Evolutionary conservation across 2,888 invertebrate genomes (phyloP), one percentile per base, ranked within the genome.

Genomic region (Fabriciana adippe): DNA sequence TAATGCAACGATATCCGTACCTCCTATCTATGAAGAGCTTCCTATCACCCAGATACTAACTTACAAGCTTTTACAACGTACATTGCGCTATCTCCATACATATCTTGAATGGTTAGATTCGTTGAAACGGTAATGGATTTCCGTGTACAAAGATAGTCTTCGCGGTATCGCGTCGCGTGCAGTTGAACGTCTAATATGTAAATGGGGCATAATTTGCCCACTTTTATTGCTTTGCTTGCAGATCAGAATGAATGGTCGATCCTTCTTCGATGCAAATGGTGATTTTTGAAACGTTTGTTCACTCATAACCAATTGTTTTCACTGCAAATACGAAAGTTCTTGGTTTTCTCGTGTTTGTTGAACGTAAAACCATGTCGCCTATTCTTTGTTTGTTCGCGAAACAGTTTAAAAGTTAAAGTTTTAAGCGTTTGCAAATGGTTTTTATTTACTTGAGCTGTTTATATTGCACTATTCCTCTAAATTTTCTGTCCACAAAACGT

Each of bases 81-180:
- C 89, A 88, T 84, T 81, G 86, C 87, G 72, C 76, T 75, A 74
- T 76, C 68, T 53, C 68, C 62, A 66, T 69, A 70, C 81, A 85
- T 84, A 85, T 82, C 73, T 69, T 61, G 60, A 72, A 74, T 79
- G 79, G 77, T 81, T 80, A 78, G 81, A 78, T 78, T 73, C 80
- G 79, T 78, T 76, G 79, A 84, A 84, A 83, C 85, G 80, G 83
- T 84, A 88, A 88, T 88, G 86, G 79, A 85, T 78, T 83, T 86
- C 83, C 82, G 81, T 78, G 77, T 76, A 73, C 72, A 71, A 75
- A 74, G 76, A 77, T 78, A 75, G 69, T 71, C 71, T 66, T 59
- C 62, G 69, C 67, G 72, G 73, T 73, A 73, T 65, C 55, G 70
- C 60, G 80, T 87, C 77, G 85, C 86, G 82, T 67, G 68, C 56